Evolutionary conservation across 2,113 vertebrate species (phyloP).

Genomic region (Balaeniceps rex): DNA sequence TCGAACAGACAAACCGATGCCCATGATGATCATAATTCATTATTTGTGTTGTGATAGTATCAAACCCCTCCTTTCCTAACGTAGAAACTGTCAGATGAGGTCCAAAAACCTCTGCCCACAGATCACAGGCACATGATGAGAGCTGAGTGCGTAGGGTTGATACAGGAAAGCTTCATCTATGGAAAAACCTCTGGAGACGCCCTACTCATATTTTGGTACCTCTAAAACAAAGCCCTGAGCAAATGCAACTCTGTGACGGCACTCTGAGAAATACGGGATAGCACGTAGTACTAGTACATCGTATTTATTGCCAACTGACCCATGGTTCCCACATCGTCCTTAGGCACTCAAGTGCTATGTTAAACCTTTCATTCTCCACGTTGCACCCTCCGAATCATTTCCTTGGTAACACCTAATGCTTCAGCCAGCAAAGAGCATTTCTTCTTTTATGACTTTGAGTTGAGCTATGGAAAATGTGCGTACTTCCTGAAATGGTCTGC

Average conservation of each 20-base stretch:
- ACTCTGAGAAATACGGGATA: neutral
- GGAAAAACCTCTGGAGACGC: neutral
- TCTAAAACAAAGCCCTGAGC: neutral
- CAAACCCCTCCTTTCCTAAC: neutral
- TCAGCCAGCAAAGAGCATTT: neutral
- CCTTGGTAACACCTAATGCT: neutral
- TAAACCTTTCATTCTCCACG: neutral
- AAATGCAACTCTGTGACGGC: neutral
- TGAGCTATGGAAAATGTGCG: neutral
- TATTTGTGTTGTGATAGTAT: neutral
- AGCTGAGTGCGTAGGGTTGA: neutral
- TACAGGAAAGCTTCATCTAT: neutral
- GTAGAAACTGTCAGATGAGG: neutral
- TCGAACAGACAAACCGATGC: neutral
- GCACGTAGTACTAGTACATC: neutral
- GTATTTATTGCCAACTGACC: neutral
- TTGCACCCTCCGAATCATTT: neutral
- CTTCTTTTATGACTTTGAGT: neutral
- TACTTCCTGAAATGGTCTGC: neutral
- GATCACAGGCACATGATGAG: neutral
- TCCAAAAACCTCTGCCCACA: neutral
- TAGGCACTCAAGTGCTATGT: neutral
- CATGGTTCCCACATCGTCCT: neutral
- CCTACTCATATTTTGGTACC: neutral
- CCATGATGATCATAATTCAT: neutral